Percentiles rank a stretch among this genome's conserved stretches.
These are phyloP conservation scores for Nycticryphes semicollaris DNA, from an alignment of 2,113 vertebrate genomes.

Conservation along the genomic window DNA sequence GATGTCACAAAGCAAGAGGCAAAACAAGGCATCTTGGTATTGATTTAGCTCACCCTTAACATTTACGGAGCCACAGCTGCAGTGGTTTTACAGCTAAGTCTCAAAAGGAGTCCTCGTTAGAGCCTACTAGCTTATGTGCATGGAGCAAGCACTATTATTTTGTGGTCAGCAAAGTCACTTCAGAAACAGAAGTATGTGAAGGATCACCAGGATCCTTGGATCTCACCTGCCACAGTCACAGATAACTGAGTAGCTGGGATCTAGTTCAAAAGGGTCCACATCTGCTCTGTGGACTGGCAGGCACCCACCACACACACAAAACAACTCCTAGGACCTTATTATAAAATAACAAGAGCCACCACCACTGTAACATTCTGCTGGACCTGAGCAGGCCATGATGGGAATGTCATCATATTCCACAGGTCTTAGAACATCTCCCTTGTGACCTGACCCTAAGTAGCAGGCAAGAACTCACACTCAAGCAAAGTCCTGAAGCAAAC, in stretches of 20 bases:
- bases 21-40: rapidly evolving
- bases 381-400: neutral
- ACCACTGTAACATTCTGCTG: neutral
- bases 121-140: neutral
- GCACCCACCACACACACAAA: neutral
- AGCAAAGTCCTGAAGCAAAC: neutral
- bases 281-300: neutral
- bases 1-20: neutral
- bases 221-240: neutral
- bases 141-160: neutral
- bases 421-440: neutral
- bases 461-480: neutral
- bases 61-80: neutral
- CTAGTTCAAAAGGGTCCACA: neutral
- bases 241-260: neutral
- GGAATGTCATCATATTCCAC: neutral
- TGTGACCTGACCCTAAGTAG: neutral
- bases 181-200: neutral
- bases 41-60: neutral
- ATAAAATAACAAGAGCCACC: neutral
- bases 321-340: neutral
- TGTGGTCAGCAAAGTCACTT: neutral
- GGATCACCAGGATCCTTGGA: neutral
- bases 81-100: neutral
- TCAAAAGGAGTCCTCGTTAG: neutral